Percentiles rank a stretch among this genome's conserved stretches.
phyloP scores from a whole-genome alignment of 2,797 vertebrate species.

The Smutsia gigantea region DNA sequence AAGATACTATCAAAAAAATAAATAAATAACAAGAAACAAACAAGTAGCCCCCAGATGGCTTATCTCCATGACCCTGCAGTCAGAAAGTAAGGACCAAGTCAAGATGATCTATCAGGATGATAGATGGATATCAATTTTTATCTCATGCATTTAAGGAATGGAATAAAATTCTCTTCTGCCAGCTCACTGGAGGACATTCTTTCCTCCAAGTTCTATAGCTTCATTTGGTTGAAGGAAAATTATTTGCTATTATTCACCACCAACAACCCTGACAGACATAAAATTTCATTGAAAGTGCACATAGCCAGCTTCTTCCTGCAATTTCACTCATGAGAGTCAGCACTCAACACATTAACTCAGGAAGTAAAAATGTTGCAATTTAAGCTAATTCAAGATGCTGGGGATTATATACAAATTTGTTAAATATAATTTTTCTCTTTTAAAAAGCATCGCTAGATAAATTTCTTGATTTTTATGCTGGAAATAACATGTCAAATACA shows the following conservation, averaged over 20 bases:
- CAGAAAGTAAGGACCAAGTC: neutral
- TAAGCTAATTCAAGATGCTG: neutral
- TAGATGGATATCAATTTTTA: neutral
- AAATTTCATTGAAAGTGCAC: neutral
- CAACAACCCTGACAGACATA: neutral
- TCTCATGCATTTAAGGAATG: neutral
- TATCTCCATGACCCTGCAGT: neutral
- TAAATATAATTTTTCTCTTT: neutral
- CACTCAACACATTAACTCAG: neutral
- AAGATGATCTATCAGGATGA: neutral
- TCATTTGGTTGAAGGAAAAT: neutral
- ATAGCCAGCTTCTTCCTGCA: neutral
- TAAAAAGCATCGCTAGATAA: neutral
- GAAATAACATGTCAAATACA: slow-evolving; percentile 6
- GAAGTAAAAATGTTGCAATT: neutral
- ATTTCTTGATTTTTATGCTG: slow-evolving; percentile 45
- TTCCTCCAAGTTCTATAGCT: neutral
- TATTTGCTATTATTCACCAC: neutral
- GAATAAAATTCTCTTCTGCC: neutral
- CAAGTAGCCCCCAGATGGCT: neutral
- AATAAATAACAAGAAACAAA: neutral
- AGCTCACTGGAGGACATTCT: neutral
- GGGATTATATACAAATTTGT: neutral
- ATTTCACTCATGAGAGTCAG: neutral
- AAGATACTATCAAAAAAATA: neutral